These are phyloP conservation scores for Elmis aenea DNA, from an alignment of 2,888 invertebrate genomes.

Conservation along the genomic window DNA sequence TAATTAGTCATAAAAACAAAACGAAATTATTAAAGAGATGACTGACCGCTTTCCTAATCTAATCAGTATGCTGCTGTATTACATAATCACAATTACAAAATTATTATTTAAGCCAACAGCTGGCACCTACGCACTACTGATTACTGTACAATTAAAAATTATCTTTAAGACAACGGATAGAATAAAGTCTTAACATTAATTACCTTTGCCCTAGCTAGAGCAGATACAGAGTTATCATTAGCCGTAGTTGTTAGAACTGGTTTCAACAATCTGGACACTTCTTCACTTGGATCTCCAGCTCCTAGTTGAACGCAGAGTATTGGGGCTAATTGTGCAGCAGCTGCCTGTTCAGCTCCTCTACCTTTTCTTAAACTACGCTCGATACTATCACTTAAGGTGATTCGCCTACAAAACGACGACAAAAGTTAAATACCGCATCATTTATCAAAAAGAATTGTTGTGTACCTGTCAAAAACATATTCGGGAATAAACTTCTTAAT, in stretches of 20 bases:
- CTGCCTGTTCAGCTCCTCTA: conserved; percentile 72
- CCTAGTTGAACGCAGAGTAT: conserved; percentile 81
- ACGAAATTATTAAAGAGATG: too few species aligned
- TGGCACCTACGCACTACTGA: too few species aligned
- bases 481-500: conserved; percentile 73
- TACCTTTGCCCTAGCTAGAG: conserved; percentile 72
- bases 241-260: conserved; percentile 67
- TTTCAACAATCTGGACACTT: conserved; percentile 65
- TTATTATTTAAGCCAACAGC: too few species aligned
- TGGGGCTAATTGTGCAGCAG: conserved; percentile 76
- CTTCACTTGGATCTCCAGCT: conserved; percentile 59
- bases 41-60: too few species aligned
- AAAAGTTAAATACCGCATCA: not conserved
- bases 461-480: conserved; percentile 67
- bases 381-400: conserved; percentile 77
- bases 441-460: conserved; percentile 6
- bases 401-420: conserved; percentile 44
- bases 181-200: conserved; percentile 1
- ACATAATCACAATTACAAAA: too few species aligned
- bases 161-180: too few species aligned
- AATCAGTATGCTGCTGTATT: too few species aligned
- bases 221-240: conserved; percentile 71
- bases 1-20: too few species aligned
- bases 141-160: too few species aligned
- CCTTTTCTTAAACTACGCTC: conserved; percentile 80